These are phyloP conservation scores for Chlorodrepanis virens DNA, from an alignment of 2,113 vertebrate genomes.

Conservation along the genomic window DNA sequence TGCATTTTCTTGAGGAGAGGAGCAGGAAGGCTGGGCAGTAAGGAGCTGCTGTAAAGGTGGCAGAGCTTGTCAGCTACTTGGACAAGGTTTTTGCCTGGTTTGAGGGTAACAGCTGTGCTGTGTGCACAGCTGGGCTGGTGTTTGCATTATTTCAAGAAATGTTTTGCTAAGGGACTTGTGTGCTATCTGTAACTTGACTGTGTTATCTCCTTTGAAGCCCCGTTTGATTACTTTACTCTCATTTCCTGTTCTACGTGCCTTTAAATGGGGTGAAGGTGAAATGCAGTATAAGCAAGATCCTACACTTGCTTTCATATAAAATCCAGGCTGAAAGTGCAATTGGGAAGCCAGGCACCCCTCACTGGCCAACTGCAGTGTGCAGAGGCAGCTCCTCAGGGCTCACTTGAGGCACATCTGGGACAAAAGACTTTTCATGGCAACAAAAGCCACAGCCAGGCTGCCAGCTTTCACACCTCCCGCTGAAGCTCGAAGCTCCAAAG, in stretches of 20 bases:
- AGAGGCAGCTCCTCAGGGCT: neutral
- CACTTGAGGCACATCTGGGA: neutral
- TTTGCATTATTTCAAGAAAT: neutral
- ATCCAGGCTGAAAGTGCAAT: neutral
- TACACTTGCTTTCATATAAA: neutral
- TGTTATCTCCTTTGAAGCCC: neutral
- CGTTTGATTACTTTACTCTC: neutral
- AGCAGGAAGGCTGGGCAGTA: neutral
- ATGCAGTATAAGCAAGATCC: neutral
- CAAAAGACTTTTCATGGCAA: neutral
- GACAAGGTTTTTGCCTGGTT: neutral
- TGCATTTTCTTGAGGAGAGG: neutral
- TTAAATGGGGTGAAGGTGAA: neutral
- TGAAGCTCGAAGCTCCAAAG: neutral
- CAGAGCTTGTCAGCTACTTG: accelerated
- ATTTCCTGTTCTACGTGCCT: neutral
- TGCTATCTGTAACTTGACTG: neutral
- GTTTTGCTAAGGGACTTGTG: neutral
- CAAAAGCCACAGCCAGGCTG: neutral
- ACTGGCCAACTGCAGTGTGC: neutral
- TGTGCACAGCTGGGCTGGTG: neutral
- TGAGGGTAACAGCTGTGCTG: neutral
- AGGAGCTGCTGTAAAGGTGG: neutral
- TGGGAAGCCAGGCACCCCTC: neutral
- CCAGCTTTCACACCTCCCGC: neutral